Conservation (phyloP, 1,140 invertebrate species). For the Drosophila pseudoobscura region DNA sequence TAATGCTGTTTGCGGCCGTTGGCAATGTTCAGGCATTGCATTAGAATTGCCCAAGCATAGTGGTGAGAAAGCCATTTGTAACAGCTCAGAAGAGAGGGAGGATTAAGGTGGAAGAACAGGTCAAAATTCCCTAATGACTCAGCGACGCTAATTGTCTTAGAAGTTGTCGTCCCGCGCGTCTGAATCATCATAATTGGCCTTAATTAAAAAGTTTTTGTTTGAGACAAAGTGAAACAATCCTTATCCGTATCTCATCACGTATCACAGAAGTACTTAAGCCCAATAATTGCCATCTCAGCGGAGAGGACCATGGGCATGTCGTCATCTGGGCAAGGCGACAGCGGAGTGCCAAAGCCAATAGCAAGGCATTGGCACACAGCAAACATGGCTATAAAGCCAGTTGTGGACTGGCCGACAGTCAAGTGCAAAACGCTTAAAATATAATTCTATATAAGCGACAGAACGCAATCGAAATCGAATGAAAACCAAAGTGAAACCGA, state of each 20-base stretch:
- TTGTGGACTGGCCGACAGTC: slow-evolving; percentile 37
- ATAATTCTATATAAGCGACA: slow-evolving; percentile 56
- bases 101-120: too few relatives aligned
- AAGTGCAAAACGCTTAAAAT: slow-evolving; percentile 71
- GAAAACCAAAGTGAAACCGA: slow-evolving; percentile 35
- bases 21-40: slow-evolving; percentile 37
- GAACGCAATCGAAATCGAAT: slow-evolving; percentile 56
- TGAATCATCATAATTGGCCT: too few relatives aligned
- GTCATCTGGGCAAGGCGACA: slow-evolving; percentile 12
- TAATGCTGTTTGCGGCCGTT: slow-evolving; percentile 34
- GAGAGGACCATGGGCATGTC: slow-evolving; percentile 9
- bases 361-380: slow-evolving; percentile 29
- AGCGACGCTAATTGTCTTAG: too few relatives aligned
- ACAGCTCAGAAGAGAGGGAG: slow-evolving; percentile 3
- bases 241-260: slow-evolving; percentile 27
- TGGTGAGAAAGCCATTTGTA: slow-evolving; percentile 24
- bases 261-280: slow-evolving; percentile 1
- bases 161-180: too few relatives aligned
- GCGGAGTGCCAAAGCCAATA: slow-evolving; percentile 40
- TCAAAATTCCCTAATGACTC: too few relatives aligned
- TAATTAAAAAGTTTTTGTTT: slow-evolving; percentile 12
- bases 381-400: slow-evolving; percentile 51
- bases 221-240: neutral
- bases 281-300: slow-evolving; percentile 23
- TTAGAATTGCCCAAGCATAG: slow-evolving; percentile 52